Base-by-base conservation (phyloP, 2,113 vertebrate genomes). In the Passer montanus region DNA sequence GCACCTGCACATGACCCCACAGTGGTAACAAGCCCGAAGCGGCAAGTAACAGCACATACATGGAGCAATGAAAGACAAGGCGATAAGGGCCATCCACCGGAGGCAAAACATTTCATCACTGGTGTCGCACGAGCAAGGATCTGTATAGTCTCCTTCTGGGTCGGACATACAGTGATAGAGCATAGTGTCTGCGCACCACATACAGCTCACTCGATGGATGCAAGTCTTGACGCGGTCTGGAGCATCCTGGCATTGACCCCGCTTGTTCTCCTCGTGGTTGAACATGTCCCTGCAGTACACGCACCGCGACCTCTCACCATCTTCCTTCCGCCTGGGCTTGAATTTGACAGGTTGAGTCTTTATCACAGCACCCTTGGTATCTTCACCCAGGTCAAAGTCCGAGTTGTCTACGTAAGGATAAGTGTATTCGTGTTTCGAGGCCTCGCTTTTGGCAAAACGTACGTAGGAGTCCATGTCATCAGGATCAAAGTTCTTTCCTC, bases 151-250 rank as follows among this genome's bases (percentile, higher is more conserved):
- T 67, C 99, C 99, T 98, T 99, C 99, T 3, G 99, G 99, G 97
- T 99, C 99, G 7, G 99, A 99, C 99, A 99, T 99, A 98, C 99
- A 99, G 98, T 99, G 99, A 96, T 99, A 99, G 77, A 99, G 99
- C 98, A 99, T 98, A 95, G 99, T 99, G 98, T 99, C 99, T 37
- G 99, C 99, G 6, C 99, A 99, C 99, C 99, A 99, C 99, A 99
- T 99, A 97, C 99, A 99, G 98, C 99, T 99, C 96, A 98, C 98
- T 72, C 98, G 98, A 90, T 98, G 98, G 97, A 99, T 99, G 97
- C 99, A 99, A 75, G 97, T 98, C 89, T 98, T 98, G 84, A 98
- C 98, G 0, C 99, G 98, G 97, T 99, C 99, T 1, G 99, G 99
- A 8, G 99, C 99, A 46, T 99, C 99, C 95, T 99, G 99, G 95